Percentiles rank a stretch among this genome's conserved stretches.
These are phyloP conservation scores for Porites australiensis DNA, from an alignment of 64 coral and sea anemone genomes.

Conservation along the genomic window DNA sequence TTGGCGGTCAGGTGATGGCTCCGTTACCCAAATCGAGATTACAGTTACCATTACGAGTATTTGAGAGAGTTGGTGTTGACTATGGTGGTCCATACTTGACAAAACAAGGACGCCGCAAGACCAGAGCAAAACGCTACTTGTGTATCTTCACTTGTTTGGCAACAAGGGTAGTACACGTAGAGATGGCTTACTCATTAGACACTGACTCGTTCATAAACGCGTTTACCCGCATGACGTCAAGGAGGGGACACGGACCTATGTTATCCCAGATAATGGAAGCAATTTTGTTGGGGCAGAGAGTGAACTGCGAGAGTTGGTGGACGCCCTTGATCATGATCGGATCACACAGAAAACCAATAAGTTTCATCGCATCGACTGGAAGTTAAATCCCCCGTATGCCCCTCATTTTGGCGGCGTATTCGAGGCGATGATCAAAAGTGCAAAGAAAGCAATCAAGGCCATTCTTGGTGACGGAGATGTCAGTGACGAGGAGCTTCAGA, in stretches of 20 bases:
- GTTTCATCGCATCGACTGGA: conserved; percentile 41
- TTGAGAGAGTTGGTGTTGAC: conserved; percentile 58
- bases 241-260: too few species aligned
- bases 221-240: conserved; percentile 50
- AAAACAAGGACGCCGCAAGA: conserved; percentile 51
- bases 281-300: conserved; percentile 55
- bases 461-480: conserved; percentile 45
- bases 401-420: conserved; percentile 65
- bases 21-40: conserved; percentile 52
- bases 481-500: conserved; percentile 53
- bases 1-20: conserved; percentile 59
- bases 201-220: conserved; percentile 75
- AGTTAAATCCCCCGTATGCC: conserved; percentile 50
- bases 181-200: conserved; percentile 54
- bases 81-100: conserved; percentile 61
- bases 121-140: conserved; percentile 56
- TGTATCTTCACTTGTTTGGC: conserved; percentile 78
- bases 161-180: conserved; percentile 68
- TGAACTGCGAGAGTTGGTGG: too few species aligned
- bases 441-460: conserved; percentile 44
- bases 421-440: conserved; percentile 64
- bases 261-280: conserved; percentile 44
- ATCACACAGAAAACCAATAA: conserved; percentile 18
- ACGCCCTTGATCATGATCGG: conserved; percentile 18
- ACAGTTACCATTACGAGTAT: conserved; percentile 35